A percentile compares a stretch with the other conserved stretches of the same genome.
These are phyloP conservation scores for Anableps anableps DNA, from an alignment of 2,797 vertebrate species.

Conservation along the genomic window DNA sequence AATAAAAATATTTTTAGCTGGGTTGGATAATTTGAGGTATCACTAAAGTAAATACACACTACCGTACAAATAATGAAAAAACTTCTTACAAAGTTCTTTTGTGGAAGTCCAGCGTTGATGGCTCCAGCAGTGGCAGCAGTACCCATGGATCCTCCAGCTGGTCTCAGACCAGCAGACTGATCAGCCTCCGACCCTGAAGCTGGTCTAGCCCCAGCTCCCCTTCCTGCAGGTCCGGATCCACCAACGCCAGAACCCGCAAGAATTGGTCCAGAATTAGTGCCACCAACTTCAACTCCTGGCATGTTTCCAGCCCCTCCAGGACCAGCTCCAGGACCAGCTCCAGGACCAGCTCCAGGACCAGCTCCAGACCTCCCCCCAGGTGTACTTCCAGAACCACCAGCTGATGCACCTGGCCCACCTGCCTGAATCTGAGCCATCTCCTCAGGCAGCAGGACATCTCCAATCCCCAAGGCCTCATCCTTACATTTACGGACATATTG, in stretches of 20 bases:
- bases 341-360: slow-evolving; percentile 7
- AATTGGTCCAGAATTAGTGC: slow-evolving; percentile 6
- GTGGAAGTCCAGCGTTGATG: slow-evolving; percentile 66
- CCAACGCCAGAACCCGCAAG: slow-evolving; percentile 34
- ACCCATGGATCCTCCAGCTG: slow-evolving; percentile 75
- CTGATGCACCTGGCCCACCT: slow-evolving; percentile 28
- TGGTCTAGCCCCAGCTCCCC: background rate
- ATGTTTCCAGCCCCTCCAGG: slow-evolving; percentile 31
- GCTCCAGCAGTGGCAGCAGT: slow-evolving; percentile 79
- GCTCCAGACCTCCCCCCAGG: slow-evolving; percentile 13
- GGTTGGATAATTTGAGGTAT: background rate
- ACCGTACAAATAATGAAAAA: background rate
- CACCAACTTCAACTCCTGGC: slow-evolving; percentile 11
- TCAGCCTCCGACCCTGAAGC: slow-evolving; percentile 51
- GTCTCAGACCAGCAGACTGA: slow-evolving; percentile 18
- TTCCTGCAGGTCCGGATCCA: slow-evolving; percentile 12
- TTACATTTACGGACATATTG: slow-evolving; percentile 98
- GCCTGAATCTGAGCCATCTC: slow-evolving; percentile 77
- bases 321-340: slow-evolving; percentile 1
- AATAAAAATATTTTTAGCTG: background rate
- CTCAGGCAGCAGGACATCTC: slow-evolving; percentile 89
- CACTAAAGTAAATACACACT: background rate
- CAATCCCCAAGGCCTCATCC: slow-evolving; percentile 92
- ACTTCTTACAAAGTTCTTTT: slow-evolving; percentile 86
- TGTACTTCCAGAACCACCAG: slow-evolving; percentile 20